Percentiles rank a stretch among this genome's conserved stretches.
phyloP scores from a whole-genome alignment of 2,797 vertebrate species.

The Gastrophryne carolinensis region DNA sequence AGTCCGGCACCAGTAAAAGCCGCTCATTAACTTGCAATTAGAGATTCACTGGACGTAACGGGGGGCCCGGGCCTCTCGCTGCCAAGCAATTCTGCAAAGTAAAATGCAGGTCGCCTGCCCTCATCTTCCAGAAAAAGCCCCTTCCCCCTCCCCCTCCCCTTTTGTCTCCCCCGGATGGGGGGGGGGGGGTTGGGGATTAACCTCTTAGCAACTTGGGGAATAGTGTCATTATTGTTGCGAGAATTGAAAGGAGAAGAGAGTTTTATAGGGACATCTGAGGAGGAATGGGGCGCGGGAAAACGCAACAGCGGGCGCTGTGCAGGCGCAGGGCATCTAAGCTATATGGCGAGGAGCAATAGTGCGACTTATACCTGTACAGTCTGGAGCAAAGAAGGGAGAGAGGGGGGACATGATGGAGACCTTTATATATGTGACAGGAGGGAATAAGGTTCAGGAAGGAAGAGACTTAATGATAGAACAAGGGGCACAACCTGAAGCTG shows the following conservation, averaged over 20 bases:
- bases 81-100: constrained; percentile 32
- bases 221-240: constrained; percentile 26
- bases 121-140: constrained; percentile 32
- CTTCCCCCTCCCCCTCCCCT: neutral
- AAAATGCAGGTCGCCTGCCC: constrained; percentile 36
- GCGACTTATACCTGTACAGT: too few species aligned
- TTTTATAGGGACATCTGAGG: constrained; percentile 22
- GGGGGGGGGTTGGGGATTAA: constrained; percentile 25
- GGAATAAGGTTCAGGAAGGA: too few species aligned
- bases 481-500: too few species aligned
- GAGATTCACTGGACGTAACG: constrained; percentile 41
- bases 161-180: too few species aligned
- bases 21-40: constrained; percentile 52
- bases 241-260: constrained; percentile 16
- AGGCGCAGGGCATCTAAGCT: neutral
- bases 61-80: constrained; percentile 27
- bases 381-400: too few species aligned
- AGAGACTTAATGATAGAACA: too few species aligned
- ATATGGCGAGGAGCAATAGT: too few species aligned
- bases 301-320: neutral
- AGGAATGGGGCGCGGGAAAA: neutral
- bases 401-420: too few species aligned
- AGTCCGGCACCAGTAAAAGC: constrained; percentile 29
- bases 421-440: too few species aligned
- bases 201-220: constrained; percentile 21